Evolutionary conservation across 2,113 vertebrate species (phyloP), one percentile per base, ranked within the genome.

Genomic region (Trichomycterus rosablanca): DNA sequence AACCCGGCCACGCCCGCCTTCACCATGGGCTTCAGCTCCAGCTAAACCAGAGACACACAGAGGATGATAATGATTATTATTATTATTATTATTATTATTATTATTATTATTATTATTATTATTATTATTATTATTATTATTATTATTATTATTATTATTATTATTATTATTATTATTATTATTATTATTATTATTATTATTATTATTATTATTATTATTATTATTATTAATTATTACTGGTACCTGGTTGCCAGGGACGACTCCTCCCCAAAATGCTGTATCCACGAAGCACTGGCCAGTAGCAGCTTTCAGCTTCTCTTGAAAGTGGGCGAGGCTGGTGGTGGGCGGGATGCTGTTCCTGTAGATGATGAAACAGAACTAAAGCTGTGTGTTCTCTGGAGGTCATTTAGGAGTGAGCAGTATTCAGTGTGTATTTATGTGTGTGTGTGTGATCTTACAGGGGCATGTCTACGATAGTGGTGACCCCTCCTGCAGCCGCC

Each of bases 401-500:
- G n/a, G n/a, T n/a, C n/a, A n/a, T n/a, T n/a, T n/a, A n/a, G n/a
- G n/a, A n/a, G n/a, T n/a, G n/a, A n/a, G 3, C 16, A 34, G 39
- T 68, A 11, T 4, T 12, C 12, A 8, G 62, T 54, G 45, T 53
- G 35, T 50, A 15, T 45, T 19, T 15, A 32, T 54, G n/a, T 19
- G 16, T 16, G 2, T 9, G 6, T 37, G n/a, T 37, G n/a, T 45
- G 39, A 70, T 28, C 80, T 67, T 76, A 90, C 90, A 88, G 77
- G 1, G 90, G 90, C 90, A 92, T 92, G 67, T 91, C 89, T 57
- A 89, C 87, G 3, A 92, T 80, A 0, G 90, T 91, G 0, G 90
- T 92, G 59, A 91, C 85, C 2, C 90, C 90, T 67, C 90, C 89
- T 1, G 90, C 88, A 23, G 90, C 90, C 1, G 90, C 90, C 0